Base-by-base conservation (phyloP, 2,888 invertebrate genomes). In the Megalurothrips usitatus region DNA sequence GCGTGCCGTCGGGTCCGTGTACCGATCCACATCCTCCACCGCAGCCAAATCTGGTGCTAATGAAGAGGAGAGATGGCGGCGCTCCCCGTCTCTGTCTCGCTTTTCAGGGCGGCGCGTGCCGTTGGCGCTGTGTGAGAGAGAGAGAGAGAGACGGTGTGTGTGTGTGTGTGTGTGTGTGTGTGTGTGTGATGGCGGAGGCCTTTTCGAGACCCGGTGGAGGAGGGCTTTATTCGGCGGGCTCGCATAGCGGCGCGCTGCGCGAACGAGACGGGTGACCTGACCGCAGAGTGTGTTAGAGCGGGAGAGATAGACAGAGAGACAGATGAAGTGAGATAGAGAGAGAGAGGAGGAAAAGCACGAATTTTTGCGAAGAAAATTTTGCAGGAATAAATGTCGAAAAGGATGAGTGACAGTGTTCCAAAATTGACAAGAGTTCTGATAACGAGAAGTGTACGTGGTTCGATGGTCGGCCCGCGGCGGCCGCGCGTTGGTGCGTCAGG, bases 41-140 rank as follows among this genome's bases (percentile, higher is more conserved):
- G 26, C 68, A 75, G 26, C n/a, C 68, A 75, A 75, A 75, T 75
- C 68, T 75, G 23, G 68, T 26, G 23, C 68, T 75, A 75, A 75
- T 75, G 68, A 75, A 26, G 68, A 75, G 34, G 6, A 43, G 34
- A 43, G 34, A 43, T 43, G 34, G 34, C 34, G 34, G 34, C 34
- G 34, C 34, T 43, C 34, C 34, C 6, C 34, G 34, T 43, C 34
- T 43, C 34, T 43, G 34, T 43, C 34, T 43, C 34, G 34, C 34
- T 43, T 75, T 75, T 26, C 3, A 6, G 26, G 68, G 68, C 68
- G 68, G n/a, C 68, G 23, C 68, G 49, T 12, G 49, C 49, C 9
- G 10, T 11, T 49, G 68, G n/a, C 68, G 23, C 68, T 19, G 12
- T 52, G 52, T 52, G 52, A 2, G 52, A 6, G 52, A 2, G 52